These are phyloP conservation scores for Pteropus rufus DNA, from an alignment of 2,797 vertebrate species.

Conservation along the genomic window DNA sequence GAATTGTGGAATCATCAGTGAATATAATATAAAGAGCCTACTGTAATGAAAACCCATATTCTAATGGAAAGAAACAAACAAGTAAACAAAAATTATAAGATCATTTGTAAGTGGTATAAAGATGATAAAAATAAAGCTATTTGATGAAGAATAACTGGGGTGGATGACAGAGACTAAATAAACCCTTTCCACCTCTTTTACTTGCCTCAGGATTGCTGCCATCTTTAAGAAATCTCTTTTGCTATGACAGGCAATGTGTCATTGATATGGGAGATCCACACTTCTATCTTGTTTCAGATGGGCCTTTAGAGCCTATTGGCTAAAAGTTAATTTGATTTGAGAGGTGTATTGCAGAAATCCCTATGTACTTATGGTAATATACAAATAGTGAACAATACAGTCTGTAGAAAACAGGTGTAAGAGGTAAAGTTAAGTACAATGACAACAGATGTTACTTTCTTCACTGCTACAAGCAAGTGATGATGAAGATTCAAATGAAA, in stretches of 20 bases:
- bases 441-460: slow-evolving; percentile 44
- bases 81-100: background rate
- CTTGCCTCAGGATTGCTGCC: background rate
- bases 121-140: background rate
- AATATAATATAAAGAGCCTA: background rate
- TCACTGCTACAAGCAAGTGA: slow-evolving; percentile 55
- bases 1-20: background rate
- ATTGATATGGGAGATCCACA: background rate
- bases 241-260: background rate
- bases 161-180: background rate
- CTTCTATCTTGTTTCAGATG: background rate
- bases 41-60: background rate
- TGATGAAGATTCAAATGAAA: slow-evolving; percentile 66
- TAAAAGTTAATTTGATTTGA: slow-evolving; percentile 29
- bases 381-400: background rate
- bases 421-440: slow-evolving; percentile 56
- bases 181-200: background rate
- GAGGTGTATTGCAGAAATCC: background rate
- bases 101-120: background rate
- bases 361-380: background rate
- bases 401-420: slow-evolving; percentile 55
- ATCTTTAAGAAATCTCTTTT: background rate
- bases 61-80: background rate
- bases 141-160: background rate
- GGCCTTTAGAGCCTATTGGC: background rate